phyloP scores from a whole-genome alignment of 2,113 vertebrate genomes.

The Pipra filicauda region DNA sequence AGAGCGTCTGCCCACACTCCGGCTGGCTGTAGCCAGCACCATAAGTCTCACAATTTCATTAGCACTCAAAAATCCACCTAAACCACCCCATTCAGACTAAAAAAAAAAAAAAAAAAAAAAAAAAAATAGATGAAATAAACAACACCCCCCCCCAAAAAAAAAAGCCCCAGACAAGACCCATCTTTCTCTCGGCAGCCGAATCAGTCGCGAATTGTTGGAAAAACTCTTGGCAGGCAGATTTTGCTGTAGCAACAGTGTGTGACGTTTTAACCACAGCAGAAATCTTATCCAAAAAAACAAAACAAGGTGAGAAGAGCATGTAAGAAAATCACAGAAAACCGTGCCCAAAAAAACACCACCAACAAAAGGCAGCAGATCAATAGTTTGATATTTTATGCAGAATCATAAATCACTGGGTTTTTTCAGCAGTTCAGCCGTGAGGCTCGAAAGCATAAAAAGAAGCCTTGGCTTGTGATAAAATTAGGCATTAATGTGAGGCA shows the following conservation, averaged over 20 bases:
- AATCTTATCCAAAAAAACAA: conserved; percentile 55
- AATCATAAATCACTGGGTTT: conserved; percentile 26
- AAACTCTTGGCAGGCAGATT: conserved; percentile 69
- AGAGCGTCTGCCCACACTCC: conserved; percentile 73
- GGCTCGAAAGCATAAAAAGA: conserved; percentile 32
- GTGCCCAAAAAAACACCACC: background rate
- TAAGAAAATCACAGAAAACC: background rate
- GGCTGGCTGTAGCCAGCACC: conserved; percentile 77
- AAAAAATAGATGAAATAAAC: background rate
- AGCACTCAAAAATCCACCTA: conserved; percentile 74
- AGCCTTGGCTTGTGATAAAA: conserved; percentile 41
- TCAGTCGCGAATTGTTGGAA: conserved; percentile 66
- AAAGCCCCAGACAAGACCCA: background rate
- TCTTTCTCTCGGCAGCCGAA: conserved; percentile 57
- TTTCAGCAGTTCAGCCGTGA: conserved; percentile 9
- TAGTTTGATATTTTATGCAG: conserved; percentile 48
- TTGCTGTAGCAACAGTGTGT: conserved; percentile 51
- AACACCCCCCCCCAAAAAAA: background rate
- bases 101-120: background rate
- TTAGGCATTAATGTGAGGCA: conserved; percentile 50
- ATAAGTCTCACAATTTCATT: conserved; percentile 78
- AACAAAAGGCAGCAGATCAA: conserved; percentile 45
- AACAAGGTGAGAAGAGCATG: conserved; percentile 38
- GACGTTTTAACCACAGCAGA: conserved; percentile 69
- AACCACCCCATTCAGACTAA: conserved; percentile 22